Conservation (phyloP, 2,888 invertebrate genomes). For the Eupeodes luniger region DNA sequence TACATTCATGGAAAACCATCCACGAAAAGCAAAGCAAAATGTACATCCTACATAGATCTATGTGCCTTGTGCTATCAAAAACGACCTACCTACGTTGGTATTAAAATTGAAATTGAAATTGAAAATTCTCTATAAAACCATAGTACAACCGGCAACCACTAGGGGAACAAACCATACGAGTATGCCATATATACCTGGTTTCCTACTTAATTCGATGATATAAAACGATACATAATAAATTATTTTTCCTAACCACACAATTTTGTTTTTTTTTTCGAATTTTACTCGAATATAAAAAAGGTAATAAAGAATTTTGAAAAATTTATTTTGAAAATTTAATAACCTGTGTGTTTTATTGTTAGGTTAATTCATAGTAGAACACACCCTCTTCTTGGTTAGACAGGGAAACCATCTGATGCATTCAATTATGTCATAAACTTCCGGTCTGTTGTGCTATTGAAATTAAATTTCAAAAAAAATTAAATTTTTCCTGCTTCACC, state of each 20-base stretch:
- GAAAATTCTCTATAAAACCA: neutral
- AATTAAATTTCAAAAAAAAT: neutral
- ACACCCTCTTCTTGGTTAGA: constrained; percentile 11
- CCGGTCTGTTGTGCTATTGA: constrained; percentile 49
- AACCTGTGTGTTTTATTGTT: constrained; percentile 30
- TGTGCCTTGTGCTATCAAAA: neutral
- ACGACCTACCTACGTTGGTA: constrained; percentile 17
- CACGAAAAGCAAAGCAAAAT: neutral
- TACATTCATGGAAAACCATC: constrained; percentile 58
- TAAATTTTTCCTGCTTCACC: constrained; percentile 41
- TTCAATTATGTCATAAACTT: constrained; percentile 54
- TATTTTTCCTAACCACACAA: constrained; percentile 59
- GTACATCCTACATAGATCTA: neutral
- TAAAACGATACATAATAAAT: constrained; percentile 67
- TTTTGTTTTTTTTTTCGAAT: constrained; percentile 1
- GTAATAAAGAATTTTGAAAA: constrained; percentile 63
- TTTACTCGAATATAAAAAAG: constrained; percentile 19
- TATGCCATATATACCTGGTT: neutral
- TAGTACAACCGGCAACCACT: neutral
- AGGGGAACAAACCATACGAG: neutral
- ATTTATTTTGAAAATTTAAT: constrained; percentile 69
- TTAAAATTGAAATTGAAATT: constrained; percentile 39
- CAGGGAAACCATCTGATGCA: constrained; percentile 13
- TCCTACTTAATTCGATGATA: constrained; percentile 37
- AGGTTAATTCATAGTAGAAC: constrained; percentile 13